phyloP scores from a whole-genome alignment of 2,113 vertebrate genomes.

The Stegostoma tigrinum region DNA sequence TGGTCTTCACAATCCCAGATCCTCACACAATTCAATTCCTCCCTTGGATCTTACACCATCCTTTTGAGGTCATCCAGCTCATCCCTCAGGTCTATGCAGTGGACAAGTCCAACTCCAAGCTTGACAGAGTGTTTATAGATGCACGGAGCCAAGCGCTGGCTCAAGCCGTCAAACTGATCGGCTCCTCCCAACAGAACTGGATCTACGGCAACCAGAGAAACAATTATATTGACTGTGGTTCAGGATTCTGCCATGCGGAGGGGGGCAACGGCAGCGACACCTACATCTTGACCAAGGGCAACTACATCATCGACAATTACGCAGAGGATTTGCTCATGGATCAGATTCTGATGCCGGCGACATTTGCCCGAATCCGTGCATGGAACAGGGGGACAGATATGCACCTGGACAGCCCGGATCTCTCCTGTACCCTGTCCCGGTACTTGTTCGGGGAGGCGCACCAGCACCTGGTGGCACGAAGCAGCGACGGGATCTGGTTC shows the following conservation, averaged over 20 bases:
- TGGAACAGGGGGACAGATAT: too few relatives aligned
- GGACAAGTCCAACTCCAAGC: not conserved
- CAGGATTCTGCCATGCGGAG: not conserved
- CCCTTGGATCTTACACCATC: too few relatives aligned
- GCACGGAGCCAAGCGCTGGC: too few relatives aligned
- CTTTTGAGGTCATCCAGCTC: too few relatives aligned
- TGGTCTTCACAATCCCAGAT: not conserved
- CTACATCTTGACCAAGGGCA: not conserved
- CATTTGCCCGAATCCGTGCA: too few relatives aligned
- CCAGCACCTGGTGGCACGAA: not conserved
- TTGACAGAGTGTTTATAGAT: too few relatives aligned
- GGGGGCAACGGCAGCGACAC: conserved; percentile 36
- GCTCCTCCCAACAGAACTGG: conserved; percentile 30
- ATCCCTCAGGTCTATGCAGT: not conserved
- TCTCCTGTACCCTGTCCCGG: too few relatives aligned
- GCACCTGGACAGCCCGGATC: too few relatives aligned
- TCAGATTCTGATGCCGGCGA: not conserved
- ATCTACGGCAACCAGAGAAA: conserved; percentile 26
- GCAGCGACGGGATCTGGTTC: conserved; percentile 17
- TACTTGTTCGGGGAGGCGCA: too few relatives aligned
- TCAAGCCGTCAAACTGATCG: conserved; percentile 40
- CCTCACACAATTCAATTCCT: too few relatives aligned
- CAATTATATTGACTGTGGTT: conserved; percentile 16
- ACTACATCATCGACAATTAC: not conserved
- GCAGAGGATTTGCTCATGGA: not conserved